Evolutionary conservation across 2,113 vertebrate genomes (phyloP).

Genomic region (Spea multiplicata): DNA sequence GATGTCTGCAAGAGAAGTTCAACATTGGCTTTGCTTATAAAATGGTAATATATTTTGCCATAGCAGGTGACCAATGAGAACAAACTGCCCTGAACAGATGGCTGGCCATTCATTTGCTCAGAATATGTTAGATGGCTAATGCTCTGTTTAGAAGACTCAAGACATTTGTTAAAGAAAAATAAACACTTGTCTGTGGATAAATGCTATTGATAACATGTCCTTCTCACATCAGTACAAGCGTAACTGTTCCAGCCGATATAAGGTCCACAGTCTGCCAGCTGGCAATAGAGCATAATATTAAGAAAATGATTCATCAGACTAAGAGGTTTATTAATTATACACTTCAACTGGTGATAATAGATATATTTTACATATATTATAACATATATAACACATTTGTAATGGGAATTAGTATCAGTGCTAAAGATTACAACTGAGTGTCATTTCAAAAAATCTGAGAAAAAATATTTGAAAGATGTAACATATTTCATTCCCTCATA

Average conservation of each 20-base stretch:
- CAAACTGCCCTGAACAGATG: slow-evolving; percentile 14
- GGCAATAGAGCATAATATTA: slow-evolving; percentile 15
- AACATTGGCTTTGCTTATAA: too few relatives aligned
- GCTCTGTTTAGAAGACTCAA: slow-evolving; percentile 7
- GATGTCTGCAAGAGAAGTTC: too few relatives aligned
- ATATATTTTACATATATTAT: slow-evolving; percentile 28
- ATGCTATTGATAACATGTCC: slow-evolving; percentile 21
- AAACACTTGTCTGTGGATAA: slow-evolving; percentile 21
- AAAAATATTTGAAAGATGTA: too few relatives aligned
- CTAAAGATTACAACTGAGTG: slow-evolving; percentile 6
- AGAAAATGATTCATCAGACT: slow-evolving; percentile 26
- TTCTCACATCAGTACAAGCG: slow-evolving; percentile 29
- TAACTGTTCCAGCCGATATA: slow-evolving; percentile 5
- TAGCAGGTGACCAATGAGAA: slow-evolving; percentile 13
- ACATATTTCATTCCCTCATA: too few relatives aligned
- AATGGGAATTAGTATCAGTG: slow-evolving; percentile 5
- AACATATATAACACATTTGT: slow-evolving; percentile 18
- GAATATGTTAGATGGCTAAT: not conserved
- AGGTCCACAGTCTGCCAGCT: slow-evolving; percentile 21
- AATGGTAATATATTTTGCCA: not conserved
- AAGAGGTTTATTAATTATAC: slow-evolving; percentile 12
- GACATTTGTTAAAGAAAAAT: slow-evolving; percentile 13
- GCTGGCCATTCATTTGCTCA: not conserved
- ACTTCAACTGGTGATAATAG: slow-evolving; percentile 3
- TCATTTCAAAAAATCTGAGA: too few relatives aligned